phyloP scores from a whole-genome alignment of 2,113 vertebrate species.

The Chloropsis hardwickii region DNA sequence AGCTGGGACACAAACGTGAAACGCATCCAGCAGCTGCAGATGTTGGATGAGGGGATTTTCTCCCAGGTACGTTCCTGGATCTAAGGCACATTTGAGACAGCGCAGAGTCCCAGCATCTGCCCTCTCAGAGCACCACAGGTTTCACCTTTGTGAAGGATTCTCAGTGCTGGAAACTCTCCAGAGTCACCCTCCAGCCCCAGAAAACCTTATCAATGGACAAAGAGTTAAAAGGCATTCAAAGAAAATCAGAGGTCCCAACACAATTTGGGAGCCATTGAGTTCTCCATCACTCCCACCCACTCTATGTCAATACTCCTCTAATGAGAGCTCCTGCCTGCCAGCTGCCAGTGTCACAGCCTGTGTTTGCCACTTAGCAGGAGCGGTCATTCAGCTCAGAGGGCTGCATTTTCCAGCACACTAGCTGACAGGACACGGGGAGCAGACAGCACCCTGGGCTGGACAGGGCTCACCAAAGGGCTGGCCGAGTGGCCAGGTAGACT shows the following conservation, averaged over 20 bases:
- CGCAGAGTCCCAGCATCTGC: background rate
- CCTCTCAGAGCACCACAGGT: background rate
- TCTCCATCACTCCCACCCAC: background rate
- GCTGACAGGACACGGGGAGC: background rate
- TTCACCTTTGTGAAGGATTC: background rate
- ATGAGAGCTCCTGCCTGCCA: background rate
- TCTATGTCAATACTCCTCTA: background rate
- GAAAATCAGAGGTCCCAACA: background rate
- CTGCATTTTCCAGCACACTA: background rate
- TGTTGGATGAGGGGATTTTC: background rate
- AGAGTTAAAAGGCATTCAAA: background rate
- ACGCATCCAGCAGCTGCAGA: background rate
- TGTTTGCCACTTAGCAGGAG: background rate
- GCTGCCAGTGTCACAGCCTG: background rate
- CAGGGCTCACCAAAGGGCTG: accelerated
- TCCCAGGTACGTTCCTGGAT: background rate
- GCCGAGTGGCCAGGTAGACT: background rate
- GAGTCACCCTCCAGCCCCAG: background rate
- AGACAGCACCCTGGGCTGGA: background rate
- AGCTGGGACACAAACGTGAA: background rate
- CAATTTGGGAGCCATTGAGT: background rate
- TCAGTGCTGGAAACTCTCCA: background rate
- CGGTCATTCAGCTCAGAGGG: background rate
- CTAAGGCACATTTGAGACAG: background rate
- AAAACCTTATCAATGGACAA: background rate